These are phyloP conservation scores for Forbesichthys agassizii DNA, from an alignment of 2,113 vertebrate genomes.

Conservation along the genomic window DNA sequence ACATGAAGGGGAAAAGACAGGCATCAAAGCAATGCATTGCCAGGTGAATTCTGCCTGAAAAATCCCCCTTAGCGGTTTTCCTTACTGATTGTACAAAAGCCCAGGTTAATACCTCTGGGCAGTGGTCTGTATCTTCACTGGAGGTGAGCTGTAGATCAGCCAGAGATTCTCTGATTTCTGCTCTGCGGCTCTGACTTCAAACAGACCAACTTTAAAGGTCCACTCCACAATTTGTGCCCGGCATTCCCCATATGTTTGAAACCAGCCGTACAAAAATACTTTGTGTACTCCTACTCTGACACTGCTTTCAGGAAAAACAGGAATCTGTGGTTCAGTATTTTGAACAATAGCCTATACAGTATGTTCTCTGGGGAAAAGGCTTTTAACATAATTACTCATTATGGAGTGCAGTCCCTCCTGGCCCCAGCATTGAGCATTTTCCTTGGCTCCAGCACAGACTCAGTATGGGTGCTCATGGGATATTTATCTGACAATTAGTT, in stretches of 20 bases:
- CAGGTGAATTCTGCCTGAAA: constrained; percentile 43
- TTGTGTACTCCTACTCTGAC: too few relatives aligned
- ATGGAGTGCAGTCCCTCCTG: too few relatives aligned
- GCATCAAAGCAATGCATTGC: constrained; percentile 47
- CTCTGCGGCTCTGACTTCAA: constrained; percentile 10
- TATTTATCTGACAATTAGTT: background rate
- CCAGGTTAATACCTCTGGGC: constrained; percentile 9
- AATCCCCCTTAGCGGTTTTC: constrained; percentile 22
- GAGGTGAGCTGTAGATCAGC: constrained; percentile 41
- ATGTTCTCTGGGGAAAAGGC: too few relatives aligned
- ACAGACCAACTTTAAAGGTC: background rate
- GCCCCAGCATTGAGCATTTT: too few relatives aligned
- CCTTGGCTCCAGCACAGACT: background rate
- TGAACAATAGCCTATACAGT: too few relatives aligned
- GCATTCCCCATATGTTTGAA: too few relatives aligned
- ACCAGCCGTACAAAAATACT: constrained; percentile 10
- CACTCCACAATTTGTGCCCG: too few relatives aligned
- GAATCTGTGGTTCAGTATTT: too few relatives aligned
- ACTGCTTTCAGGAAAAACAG: too few relatives aligned
- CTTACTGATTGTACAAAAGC: constrained; percentile 30
- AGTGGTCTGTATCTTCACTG: constrained; percentile 12
- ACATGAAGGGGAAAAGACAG: constrained; percentile 41
- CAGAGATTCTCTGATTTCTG: constrained; percentile 25
- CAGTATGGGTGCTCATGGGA: background rate
- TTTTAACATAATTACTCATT: too few relatives aligned